phyloP scores from a whole-genome alignment of 2,113 vertebrate genomes.

The Notiomystis cincta region DNA sequence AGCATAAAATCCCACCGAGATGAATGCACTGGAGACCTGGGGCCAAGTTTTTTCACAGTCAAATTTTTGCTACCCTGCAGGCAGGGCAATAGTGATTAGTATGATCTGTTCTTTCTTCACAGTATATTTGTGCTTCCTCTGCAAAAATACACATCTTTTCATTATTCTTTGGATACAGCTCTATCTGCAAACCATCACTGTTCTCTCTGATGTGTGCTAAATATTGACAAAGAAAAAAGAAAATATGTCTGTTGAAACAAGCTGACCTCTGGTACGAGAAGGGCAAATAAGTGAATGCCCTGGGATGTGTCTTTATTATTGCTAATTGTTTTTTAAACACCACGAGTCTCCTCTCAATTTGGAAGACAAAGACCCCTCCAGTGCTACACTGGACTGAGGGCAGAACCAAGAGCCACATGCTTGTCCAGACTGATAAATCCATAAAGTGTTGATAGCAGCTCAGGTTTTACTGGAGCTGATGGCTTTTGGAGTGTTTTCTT shows the following conservation, averaged over 20 bases:
- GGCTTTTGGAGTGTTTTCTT: background rate
- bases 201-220: background rate
- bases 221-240: background rate
- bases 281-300: background rate
- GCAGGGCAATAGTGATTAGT: background rate
- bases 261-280: background rate
- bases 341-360: background rate
- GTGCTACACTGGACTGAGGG: too few relatives aligned
- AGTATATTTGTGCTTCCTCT: background rate
- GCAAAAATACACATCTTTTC: background rate
- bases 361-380: background rate
- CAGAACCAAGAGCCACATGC: background rate
- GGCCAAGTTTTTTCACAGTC: background rate
- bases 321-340: background rate
- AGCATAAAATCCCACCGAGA: background rate
- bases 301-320: background rate
- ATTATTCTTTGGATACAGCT: background rate
- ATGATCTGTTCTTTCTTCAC: background rate
- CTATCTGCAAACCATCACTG: background rate
- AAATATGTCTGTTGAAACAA: accelerated
- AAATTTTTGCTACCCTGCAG: background rate
- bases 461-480: background rate
- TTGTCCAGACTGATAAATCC: background rate
- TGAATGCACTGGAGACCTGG: accelerated
- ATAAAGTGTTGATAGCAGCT: background rate